Evolutionary conservation across 2,888 invertebrate species (phyloP).

Genomic region (Drosophila rubida): DNA sequence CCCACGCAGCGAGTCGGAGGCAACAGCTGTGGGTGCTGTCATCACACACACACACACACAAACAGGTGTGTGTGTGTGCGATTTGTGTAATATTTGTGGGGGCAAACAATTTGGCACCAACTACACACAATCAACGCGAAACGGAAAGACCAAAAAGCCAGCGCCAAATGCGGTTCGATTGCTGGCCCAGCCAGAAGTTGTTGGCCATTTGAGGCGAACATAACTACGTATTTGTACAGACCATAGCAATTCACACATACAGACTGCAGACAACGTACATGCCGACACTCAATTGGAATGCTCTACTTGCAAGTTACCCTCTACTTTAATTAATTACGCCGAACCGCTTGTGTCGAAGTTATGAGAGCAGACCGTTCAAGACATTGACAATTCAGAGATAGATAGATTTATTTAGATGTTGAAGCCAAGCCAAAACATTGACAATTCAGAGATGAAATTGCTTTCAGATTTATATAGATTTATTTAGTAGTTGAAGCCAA

Average conservation of each 20-base stretch:
- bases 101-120: constrained; percentile 73
- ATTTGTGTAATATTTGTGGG: constrained; percentile 64
- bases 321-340: background rate
- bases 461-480: too few species aligned
- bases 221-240: constrained; percentile 10
- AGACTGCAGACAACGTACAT: background rate
- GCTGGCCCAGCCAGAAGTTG: constrained; percentile 48
- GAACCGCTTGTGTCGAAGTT: background rate
- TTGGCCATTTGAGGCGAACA: constrained; percentile 65
- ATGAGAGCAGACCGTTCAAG: background rate
- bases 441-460: too few species aligned
- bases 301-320: background rate
- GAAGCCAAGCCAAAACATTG: too few species aligned
- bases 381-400: too few species aligned
- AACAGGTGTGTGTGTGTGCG: constrained; percentile 23
- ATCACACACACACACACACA: constrained; percentile 33
- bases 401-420: too few species aligned
- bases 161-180: constrained; percentile 63
- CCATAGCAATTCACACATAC: background rate
- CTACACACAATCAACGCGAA: constrained; percentile 52
- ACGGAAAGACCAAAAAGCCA: constrained; percentile 74
- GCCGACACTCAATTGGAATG: background rate
- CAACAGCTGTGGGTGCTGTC: constrained; percentile 62
- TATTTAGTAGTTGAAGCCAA: too few species aligned
- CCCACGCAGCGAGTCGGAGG: constrained; percentile 45